phyloP scores from a whole-genome alignment of 2,113 vertebrate species.

The Tenrec ecaudatus region DNA sequence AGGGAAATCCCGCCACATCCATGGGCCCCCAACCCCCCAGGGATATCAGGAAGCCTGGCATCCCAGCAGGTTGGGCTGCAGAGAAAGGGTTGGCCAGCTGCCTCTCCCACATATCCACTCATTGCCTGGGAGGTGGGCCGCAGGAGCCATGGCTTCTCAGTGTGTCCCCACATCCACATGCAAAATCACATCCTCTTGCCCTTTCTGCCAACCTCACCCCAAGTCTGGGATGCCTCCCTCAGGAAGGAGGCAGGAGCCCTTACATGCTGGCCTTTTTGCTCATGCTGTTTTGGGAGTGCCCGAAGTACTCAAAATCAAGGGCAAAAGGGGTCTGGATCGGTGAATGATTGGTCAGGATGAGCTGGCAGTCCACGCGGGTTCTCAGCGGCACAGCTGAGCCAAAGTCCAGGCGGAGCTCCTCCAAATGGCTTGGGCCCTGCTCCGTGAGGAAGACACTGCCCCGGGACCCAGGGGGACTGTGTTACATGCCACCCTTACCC shows the following conservation, averaged over 20 bases:
- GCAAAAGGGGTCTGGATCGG: constrained; percentile 89
- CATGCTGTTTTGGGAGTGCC: constrained; percentile 54
- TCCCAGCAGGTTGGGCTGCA: not conserved
- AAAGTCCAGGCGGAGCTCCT: constrained; percentile 90
- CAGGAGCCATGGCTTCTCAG: not conserved
- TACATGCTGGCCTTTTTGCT: constrained; percentile 60
- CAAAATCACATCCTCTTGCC: rapidly evolving
- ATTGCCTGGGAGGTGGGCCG: not conserved
- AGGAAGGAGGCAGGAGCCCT: constrained; percentile 17
- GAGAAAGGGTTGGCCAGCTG: rapidly evolving
- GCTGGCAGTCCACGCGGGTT: constrained; percentile 82
- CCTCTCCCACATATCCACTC: not conserved
- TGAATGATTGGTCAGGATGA: constrained; percentile 92
- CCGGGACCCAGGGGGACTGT: rapidly evolving
- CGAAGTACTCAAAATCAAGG: constrained; percentile 91
- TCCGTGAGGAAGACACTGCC: not conserved
- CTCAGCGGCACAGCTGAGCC: constrained; percentile 86
- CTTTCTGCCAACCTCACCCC: rapidly evolving
- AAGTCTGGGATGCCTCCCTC: not conserved
- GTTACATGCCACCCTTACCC: not conserved
- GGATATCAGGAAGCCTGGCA: not conserved
- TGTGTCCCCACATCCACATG: rapidly evolving
- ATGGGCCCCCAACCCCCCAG: not conserved
- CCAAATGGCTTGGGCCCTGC: not conserved
- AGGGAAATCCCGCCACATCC: not conserved